A percentile compares a stretch with the other conserved stretches of the same genome.
These are phyloP conservation scores for Bufo gargarizans DNA, from an alignment of 2,113 vertebrate genomes.

Conservation along the genomic window DNA sequence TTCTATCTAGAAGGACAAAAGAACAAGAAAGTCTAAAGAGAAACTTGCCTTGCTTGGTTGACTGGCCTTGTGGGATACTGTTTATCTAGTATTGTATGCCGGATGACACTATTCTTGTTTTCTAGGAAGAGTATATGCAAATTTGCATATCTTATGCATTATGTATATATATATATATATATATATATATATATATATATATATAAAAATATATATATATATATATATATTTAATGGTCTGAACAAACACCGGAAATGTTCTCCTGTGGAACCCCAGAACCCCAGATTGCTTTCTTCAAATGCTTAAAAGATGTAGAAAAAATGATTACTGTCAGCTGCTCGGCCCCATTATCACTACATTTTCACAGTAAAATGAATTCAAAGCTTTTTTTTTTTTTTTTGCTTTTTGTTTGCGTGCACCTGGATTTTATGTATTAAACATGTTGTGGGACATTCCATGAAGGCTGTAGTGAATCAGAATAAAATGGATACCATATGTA, in stretches of 20 bases:
- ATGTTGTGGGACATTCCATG: slow-evolving; percentile 33
- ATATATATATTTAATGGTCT: no score
- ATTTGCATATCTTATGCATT: no score
- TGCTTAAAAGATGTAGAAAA: neutral
- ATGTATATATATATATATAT: no score
- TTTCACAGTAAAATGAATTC: neutral
- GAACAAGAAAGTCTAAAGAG: no score
- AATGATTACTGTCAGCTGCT: slow-evolving; percentile 17
- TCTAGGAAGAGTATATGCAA: no score
- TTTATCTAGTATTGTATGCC: no score
- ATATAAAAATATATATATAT: no score
- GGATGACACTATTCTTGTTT: no score
- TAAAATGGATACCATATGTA: slow-evolving; percentile 30
- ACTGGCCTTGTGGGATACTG: no score
- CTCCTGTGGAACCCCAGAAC: neutral
- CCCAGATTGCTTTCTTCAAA: neutral
- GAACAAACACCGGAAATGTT: neutral
- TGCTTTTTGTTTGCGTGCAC: neutral
- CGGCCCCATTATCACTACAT: neutral
- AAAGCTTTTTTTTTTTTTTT: neutral
- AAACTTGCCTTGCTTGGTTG: no score
- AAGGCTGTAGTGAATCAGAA: neutral
- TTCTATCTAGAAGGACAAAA: no score
- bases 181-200: no score
- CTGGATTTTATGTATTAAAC: slow-evolving; percentile 37